phyloP scores from a whole-genome alignment of 2,113 vertebrate species.

The Urocynchramus pylzowi region DNA sequence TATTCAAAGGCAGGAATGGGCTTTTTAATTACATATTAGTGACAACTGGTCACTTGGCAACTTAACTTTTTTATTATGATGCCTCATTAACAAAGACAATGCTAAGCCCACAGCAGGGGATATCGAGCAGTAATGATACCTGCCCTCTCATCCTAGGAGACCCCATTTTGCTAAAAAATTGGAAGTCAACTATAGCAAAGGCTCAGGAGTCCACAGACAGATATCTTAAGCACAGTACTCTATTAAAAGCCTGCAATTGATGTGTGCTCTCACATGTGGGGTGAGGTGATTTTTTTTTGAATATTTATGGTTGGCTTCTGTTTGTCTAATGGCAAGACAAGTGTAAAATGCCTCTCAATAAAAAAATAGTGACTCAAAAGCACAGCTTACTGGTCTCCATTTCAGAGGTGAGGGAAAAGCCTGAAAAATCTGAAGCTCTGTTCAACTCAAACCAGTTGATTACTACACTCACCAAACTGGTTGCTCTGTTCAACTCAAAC shows the following conservation, averaged over 20 bases:
- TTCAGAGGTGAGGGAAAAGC: neutral
- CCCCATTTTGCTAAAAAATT: neutral
- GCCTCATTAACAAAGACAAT: slow-evolving; percentile 1
- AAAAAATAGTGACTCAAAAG: neutral
- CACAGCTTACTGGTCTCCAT: neutral
- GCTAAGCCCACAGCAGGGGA: neutral
- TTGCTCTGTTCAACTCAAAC: neutral
- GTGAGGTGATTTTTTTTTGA: neutral
- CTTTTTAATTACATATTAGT: neutral
- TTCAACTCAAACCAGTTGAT: neutral
- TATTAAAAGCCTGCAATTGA: neutral
- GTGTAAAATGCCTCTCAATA: neutral
- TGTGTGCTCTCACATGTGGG: neutral
- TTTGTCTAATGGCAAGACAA: neutral
- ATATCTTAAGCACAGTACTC: neutral
- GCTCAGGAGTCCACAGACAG: neutral
- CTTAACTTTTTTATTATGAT: neutral
- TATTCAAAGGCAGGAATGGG: neutral
- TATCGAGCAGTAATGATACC: neutral
- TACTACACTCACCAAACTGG: neutral
- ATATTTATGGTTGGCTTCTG: neutral
- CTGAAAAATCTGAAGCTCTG: neutral
- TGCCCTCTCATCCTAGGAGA: neutral
- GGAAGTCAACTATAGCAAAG: neutral
- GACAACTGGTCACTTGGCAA: slow-evolving; percentile 31